A percentile compares a stretch with the other conserved stretches of the same genome.
These are phyloP conservation scores for Ferrisia virgata DNA, from an alignment of 2,888 invertebrate species.

Conservation along the genomic window DNA sequence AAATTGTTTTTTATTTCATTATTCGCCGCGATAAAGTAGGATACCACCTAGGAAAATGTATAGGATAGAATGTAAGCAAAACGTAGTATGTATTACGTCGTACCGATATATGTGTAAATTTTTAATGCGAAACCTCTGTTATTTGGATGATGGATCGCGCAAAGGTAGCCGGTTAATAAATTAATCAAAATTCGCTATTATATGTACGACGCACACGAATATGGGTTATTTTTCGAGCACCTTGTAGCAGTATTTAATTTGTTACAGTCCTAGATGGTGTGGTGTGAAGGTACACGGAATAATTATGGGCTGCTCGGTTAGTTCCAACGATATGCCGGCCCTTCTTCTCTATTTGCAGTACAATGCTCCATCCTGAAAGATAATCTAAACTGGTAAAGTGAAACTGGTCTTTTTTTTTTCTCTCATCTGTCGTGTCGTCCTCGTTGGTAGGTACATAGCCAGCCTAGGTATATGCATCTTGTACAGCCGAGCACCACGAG, in stretches of 20 bases:
- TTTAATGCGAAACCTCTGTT: too few relatives aligned
- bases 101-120: too few relatives aligned
- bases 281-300: not conserved
- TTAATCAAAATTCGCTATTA: too few relatives aligned
- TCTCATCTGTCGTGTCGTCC: not conserved
- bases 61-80: too few relatives aligned
- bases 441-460: not conserved
- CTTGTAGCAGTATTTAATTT: not conserved
- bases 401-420: slow-evolving; percentile 10
- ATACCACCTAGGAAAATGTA: too few relatives aligned
- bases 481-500: not conserved
- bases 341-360: not conserved
- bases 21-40: not conserved
- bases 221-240: not conserved
- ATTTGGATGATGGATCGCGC: not conserved
- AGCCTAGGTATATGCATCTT: not conserved
- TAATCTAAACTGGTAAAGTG: slow-evolving; percentile 18
- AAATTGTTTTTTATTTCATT: not conserved
- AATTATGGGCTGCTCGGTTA: not conserved
- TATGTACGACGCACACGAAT: too few relatives aligned
- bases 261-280: not conserved
- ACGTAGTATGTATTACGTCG: too few relatives aligned
- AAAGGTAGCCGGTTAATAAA: too few relatives aligned
- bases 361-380: not conserved
- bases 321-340: not conserved